Percentiles rank a stretch among this genome's conserved stretches.
Evolutionary conservation across 35 echinoderm and acorn worm species (phyloP).

Genomic region (Amphiura filiformis): DNA sequence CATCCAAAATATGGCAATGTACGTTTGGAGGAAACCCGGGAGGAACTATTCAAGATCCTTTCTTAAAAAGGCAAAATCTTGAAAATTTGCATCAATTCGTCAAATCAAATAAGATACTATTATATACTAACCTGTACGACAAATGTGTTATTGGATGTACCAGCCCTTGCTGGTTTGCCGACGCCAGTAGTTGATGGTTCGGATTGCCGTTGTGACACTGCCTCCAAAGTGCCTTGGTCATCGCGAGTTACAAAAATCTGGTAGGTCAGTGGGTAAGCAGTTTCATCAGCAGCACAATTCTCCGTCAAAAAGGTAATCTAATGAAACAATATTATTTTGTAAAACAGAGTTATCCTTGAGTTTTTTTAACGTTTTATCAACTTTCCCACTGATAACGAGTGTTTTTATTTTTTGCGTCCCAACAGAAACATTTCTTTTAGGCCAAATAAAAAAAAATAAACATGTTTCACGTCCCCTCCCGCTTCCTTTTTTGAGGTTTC

Average conservation of each 20-base stretch:
- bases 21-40: background rate
- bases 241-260: slow-evolving; percentile 27
- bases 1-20: background rate
- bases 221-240: slow-evolving; percentile 19
- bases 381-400: no score
- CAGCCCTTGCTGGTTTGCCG: background rate
- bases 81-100: background rate
- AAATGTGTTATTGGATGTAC: slow-evolving; percentile 23
- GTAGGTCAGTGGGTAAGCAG: slow-evolving; percentile 83
- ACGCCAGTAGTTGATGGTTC: slow-evolving; percentile 40
- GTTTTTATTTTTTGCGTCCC: no score
- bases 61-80: background rate
- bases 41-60: background rate
- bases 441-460: no score
- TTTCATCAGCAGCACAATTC: slow-evolving; percentile 66
- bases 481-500: no score
- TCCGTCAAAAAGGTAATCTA: slow-evolving; percentile 22
- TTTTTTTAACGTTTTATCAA: no score
- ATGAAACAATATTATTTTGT: background rate
- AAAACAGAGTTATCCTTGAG: no score
- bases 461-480: no score
- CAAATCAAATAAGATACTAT: background rate
- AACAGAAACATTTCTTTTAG: no score
- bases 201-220: slow-evolving; percentile 4
- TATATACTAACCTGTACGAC: slow-evolving; percentile 36